Percentiles rank a stretch among this genome's conserved stretches.
Conservation (phyloP, 2,113 vertebrate genomes). For the Pogonocichla stellata region DNA sequence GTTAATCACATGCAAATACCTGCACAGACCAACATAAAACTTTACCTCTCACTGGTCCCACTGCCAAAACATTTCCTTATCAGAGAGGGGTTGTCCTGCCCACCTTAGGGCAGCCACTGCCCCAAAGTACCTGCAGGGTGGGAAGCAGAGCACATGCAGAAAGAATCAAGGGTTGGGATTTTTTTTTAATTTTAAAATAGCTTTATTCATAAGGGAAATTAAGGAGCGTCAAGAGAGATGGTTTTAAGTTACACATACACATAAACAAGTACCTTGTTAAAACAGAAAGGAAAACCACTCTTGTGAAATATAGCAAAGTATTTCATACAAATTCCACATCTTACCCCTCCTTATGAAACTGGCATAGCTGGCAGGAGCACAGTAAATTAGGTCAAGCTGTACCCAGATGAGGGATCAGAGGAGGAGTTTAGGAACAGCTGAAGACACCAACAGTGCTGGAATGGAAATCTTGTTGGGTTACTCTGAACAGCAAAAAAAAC, state of each 20-base stretch:
- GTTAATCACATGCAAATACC: background rate
- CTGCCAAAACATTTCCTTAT: background rate
- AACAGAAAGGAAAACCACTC: background rate
- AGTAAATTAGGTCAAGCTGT: constrained; percentile 29
- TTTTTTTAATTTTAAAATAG: background rate
- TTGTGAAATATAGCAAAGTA: background rate
- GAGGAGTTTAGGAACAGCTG: background rate
- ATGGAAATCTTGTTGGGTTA: background rate
- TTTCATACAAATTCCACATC: background rate
- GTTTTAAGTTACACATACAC: background rate
- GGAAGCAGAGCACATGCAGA: background rate
- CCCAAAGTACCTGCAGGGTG: background rate
- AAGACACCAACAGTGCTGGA: background rate
- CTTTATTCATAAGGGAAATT: background rate
- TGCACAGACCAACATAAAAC: background rate
- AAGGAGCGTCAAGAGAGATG: background rate
- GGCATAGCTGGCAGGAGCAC: background rate
- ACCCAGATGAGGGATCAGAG: constrained; percentile 37
- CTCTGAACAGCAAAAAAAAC: background rate
- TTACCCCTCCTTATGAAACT: background rate
- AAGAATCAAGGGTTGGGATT: accelerated
- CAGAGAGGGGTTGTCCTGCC: background rate
- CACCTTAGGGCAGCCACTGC: background rate
- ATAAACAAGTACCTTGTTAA: background rate
- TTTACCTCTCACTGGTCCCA: background rate